Evolutionary conservation across 2,888 invertebrate species (phyloP).

Genomic region (Drosophila limbata): DNA sequence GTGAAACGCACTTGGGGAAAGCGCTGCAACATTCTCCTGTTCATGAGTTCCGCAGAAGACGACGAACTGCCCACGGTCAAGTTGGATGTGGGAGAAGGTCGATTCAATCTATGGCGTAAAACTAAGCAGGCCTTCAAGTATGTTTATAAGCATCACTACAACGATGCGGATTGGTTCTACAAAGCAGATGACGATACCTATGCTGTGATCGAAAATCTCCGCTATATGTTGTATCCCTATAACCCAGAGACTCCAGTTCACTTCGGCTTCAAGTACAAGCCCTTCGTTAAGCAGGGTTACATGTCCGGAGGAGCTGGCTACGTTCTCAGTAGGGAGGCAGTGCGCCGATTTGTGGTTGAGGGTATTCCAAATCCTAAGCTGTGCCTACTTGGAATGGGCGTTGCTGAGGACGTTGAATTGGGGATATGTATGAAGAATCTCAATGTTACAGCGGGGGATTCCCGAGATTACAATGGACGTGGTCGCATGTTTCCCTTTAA

Average conservation of each 20-base stretch:
- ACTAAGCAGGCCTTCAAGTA: constrained; percentile 97
- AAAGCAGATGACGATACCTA: constrained; percentile 99
- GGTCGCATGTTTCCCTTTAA: constrained; percentile 97
- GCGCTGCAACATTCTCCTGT: constrained; percentile 93
- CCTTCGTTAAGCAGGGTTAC: constrained; percentile 90
- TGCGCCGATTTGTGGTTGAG: constrained; percentile 91
- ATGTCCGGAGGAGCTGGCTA: constrained; percentile 98
- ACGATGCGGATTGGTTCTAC: constrained; percentile 97
- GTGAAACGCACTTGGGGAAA: constrained; percentile 98
- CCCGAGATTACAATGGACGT: constrained; percentile 92
- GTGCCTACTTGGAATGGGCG: constrained; percentile 86
- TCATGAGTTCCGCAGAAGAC: constrained; percentile 93
- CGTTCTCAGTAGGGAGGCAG: constrained; percentile 94
- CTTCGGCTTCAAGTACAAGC: constrained; percentile 97
- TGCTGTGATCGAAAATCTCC: constrained; percentile 96
- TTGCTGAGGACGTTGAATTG: constrained; percentile 85
- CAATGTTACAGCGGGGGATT: constrained; percentile 93
- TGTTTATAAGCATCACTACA: constrained; percentile 92
- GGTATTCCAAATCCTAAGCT: constrained; percentile 89
- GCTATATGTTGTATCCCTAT: constrained; percentile 93
- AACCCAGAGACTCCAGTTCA: constrained; percentile 91
- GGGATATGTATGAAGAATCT: constrained; percentile 93
- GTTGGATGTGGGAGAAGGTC: constrained; percentile 93
- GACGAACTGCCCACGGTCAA: constrained; percentile 90
- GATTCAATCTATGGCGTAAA: constrained; percentile 97